A percentile compares a stretch with the other conserved stretches of the same genome.
Conservation (phyloP, 2,113 vertebrate species). For the Pangasianodon hypophthalmus region DNA sequence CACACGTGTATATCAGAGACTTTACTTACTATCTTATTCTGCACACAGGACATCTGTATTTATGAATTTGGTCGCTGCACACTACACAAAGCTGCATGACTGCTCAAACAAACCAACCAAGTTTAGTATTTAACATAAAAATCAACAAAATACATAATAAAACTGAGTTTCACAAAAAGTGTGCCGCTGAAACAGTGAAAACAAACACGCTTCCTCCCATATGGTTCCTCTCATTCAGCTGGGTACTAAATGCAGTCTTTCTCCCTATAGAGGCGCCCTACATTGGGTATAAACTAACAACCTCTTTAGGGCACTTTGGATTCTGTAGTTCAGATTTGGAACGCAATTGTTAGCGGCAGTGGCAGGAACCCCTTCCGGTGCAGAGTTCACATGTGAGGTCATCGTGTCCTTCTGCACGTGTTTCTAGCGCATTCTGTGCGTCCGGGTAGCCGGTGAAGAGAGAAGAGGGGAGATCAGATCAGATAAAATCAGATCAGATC, state of each 20-base stretch:
- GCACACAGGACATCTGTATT: conserved; percentile 76
- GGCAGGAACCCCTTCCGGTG: conserved; percentile 61
- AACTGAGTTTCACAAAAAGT: neutral
- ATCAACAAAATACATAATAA: neutral
- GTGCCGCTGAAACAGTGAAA: neutral
- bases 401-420: conserved; percentile 80
- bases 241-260: neutral
- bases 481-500: neutral
- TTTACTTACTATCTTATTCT: conserved; percentile 77
- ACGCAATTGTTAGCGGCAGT: neutral
- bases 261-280: neutral
- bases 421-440: conserved; percentile 32
- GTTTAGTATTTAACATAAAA: neutral
- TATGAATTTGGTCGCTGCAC: conserved; percentile 68
- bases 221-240: too few species aligned
- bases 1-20: neutral
- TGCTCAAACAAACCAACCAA: neutral
- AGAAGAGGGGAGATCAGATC: neutral
- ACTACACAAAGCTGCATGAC: conserved; percentile 73
- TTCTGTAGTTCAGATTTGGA: neutral
- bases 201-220: neutral
- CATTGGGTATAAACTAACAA: neutral
- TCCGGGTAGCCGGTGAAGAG: neutral
- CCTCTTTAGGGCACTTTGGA: neutral
- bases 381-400: conserved; percentile 68